These are phyloP conservation scores for Tapirus indicus DNA, from an alignment of 2,797 vertebrate genomes.

Conservation along the genomic window DNA sequence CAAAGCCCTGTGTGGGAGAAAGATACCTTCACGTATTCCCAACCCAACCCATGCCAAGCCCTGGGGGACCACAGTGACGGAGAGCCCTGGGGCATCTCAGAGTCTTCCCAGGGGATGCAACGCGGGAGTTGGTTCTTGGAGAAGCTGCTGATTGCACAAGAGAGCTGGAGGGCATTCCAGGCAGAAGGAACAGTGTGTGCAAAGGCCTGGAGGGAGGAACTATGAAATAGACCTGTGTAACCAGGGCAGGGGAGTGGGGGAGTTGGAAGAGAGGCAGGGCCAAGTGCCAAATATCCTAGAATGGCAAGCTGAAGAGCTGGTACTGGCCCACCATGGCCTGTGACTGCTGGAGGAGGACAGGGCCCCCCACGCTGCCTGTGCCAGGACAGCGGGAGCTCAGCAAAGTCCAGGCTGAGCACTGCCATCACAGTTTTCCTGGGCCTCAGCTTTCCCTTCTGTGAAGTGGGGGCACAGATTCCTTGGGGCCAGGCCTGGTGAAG, in stretches of 20 bases:
- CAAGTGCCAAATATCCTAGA: not conserved
- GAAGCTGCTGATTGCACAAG: not conserved
- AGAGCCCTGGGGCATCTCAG: not conserved
- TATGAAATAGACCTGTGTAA: not conserved
- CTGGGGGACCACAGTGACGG: not conserved
- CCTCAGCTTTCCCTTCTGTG: slow-evolving; percentile 7
- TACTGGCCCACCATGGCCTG: not conserved
- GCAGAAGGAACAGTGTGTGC: not conserved
- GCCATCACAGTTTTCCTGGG: not conserved
- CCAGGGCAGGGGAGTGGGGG: not conserved
- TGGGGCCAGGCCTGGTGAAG: not conserved
- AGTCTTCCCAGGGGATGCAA: not conserved
- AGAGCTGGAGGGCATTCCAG: not conserved
- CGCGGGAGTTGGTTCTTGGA: not conserved
- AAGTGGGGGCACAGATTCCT: not conserved
- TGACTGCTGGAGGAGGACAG: not conserved
- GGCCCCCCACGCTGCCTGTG: not conserved
- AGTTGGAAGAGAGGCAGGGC: not conserved
- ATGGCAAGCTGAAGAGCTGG: not conserved
- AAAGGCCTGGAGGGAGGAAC: not conserved
- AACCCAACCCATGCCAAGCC: not conserved
- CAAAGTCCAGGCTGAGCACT: not conserved
- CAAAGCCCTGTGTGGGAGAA: not conserved
- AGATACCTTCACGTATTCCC: not conserved
- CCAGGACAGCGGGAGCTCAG: not conserved